phyloP scores from a whole-genome alignment of 2,797 vertebrate genomes.

The Gymnopithys bicolor region DNA sequence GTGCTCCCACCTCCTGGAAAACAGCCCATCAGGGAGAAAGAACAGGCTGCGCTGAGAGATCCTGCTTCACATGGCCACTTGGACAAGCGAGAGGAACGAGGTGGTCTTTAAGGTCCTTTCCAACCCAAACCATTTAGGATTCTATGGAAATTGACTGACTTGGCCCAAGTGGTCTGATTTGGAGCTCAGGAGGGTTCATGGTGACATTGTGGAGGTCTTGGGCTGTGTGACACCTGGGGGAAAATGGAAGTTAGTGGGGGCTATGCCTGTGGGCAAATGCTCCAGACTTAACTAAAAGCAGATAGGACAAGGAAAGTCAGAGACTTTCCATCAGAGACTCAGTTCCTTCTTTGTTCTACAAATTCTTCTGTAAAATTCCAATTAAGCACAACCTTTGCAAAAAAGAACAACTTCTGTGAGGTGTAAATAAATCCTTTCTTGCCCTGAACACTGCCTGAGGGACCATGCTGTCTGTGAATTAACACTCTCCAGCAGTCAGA shows the following conservation, averaged over 20 bases:
- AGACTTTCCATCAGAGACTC: background rate
- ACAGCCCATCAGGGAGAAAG: accelerated
- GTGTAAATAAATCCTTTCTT: conserved; percentile 49
- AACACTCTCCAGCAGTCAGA: conserved; percentile 20
- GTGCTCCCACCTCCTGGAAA: background rate
- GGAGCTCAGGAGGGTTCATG: background rate
- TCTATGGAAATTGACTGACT: background rate
- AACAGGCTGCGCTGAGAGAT: background rate
- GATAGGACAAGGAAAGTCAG: background rate
- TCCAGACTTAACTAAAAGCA: background rate
- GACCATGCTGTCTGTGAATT: background rate
- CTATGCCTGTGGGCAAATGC: background rate
- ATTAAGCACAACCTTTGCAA: background rate
- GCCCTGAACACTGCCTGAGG: background rate
- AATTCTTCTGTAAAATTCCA: background rate
- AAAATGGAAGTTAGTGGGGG: background rate
- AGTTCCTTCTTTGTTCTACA: background rate
- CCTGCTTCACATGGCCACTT: accelerated
- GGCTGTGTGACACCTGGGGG: background rate
- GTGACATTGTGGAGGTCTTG: background rate
- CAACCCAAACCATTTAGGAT: background rate
- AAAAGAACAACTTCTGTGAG: background rate
- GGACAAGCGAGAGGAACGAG: accelerated
- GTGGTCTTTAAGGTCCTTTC: background rate
- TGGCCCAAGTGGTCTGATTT: accelerated